phyloP scores from a whole-genome alignment of 2,888 invertebrate species.

The Rhagonycha fulva region DNA sequence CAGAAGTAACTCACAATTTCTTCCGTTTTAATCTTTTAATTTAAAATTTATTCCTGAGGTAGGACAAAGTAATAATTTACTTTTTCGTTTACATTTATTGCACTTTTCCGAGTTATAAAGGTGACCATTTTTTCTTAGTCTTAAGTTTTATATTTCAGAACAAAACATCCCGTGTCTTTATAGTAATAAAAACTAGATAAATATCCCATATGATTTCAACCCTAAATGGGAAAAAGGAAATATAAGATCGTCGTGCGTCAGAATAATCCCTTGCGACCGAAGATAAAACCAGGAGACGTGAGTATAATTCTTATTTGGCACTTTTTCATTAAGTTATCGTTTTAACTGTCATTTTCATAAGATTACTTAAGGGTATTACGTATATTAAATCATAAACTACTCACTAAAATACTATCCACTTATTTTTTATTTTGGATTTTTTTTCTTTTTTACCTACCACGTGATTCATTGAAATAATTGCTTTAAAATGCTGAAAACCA shows the following conservation, averaged over 20 bases:
- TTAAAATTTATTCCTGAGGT: background rate
- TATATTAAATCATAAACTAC: constrained; percentile 17
- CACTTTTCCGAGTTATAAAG: constrained; percentile 2
- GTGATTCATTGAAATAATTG: background rate
- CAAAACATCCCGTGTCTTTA: constrained; percentile 18
- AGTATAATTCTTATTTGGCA: constrained; percentile 36
- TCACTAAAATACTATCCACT: background rate
- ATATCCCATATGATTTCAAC: constrained; percentile 36
- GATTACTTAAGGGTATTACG: constrained; percentile 23
- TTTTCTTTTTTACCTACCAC: background rate
- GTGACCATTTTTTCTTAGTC: constrained; percentile 19
- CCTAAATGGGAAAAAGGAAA: constrained; percentile 28
- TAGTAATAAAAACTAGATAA: constrained; percentile 28
- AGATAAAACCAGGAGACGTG: constrained; percentile 38
- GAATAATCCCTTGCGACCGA: constrained; percentile 36
- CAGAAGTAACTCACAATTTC: background rate
- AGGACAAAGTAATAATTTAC: background rate
- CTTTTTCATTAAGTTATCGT: constrained; percentile 34
- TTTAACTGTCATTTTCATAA: constrained; percentile 29
- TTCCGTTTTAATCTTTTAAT: background rate
- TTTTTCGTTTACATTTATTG: constrained; percentile 1
- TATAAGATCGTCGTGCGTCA: constrained; percentile 31
- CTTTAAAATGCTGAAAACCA: background rate
- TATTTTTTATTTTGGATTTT: background rate
- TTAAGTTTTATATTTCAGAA: constrained; percentile 11